Percentiles rank a stretch among this genome's conserved stretches.
phyloP scores from a whole-genome alignment of 2,113 vertebrate genomes.

The Plotosus lineatus region DNA sequence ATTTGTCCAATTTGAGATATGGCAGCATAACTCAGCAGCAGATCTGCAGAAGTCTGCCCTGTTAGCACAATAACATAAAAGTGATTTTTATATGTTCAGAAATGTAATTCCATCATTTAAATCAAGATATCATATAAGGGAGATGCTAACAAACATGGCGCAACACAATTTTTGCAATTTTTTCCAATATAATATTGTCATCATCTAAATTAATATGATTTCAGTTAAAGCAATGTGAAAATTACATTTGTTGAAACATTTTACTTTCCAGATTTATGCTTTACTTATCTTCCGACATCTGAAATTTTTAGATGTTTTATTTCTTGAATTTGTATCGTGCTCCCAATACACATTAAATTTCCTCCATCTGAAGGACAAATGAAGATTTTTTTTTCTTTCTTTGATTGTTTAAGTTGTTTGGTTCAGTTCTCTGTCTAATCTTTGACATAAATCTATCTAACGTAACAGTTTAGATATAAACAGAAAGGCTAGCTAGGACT shows the following conservation, averaged over 20 bases:
- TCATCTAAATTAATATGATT: background rate
- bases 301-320: conserved; percentile 56
- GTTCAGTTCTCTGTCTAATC: conserved; percentile 66
- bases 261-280: conserved; percentile 48
- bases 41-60: background rate
- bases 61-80: background rate
- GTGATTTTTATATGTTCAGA: background rate
- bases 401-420: conserved; percentile 58
- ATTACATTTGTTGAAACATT: conserved; percentile 32
- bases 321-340: conserved; percentile 37
- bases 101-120: background rate
- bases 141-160: background rate
- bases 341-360: conserved; percentile 55
- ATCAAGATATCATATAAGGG: too few relatives aligned
- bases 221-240: background rate
- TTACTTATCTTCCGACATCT: conserved; percentile 64
- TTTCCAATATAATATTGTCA: background rate
- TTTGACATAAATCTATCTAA: conserved; percentile 62
- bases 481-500: background rate
- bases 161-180: background rate
- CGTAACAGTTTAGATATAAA: conserved; percentile 52
- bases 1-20: background rate
- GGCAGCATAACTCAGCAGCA: background rate
- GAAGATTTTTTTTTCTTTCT: conserved; percentile 56
- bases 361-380: conserved; percentile 66